Base-by-base conservation (phyloP, 2,888 invertebrate genomes). In the Diachrysia chrysitis region DNA sequence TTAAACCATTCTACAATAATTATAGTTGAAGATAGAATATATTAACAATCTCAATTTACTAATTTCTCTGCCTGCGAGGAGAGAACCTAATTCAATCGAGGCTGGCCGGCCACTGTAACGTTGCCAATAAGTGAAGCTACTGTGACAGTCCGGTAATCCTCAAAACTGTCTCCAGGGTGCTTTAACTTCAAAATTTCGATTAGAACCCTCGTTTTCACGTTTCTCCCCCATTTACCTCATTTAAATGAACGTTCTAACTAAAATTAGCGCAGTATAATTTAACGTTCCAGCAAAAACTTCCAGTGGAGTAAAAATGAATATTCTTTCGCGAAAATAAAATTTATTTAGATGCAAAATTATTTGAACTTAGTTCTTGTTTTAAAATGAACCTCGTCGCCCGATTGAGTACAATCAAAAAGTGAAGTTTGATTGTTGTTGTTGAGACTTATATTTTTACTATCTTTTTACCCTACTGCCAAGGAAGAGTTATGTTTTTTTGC, bases 161-260 rank as follows among this genome's bases (percentile, higher is more conserved):
- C 64, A 35, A 51, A 64, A 77, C 51, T 17, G 64, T 77, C 78
- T 73, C 78, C 19, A 60, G 57, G 32, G 74, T 59, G 63, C 72
- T 76, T 72, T 62, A 76, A 76, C 77, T 76, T 67, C 66, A 77
- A 76, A 71, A 64, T 72, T 76, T 67, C 73, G 66, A 67, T 76
- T 76, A 66, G 61, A 14, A 64, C 37, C 54, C 66, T 64, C 77
- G 35, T 75, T 75, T 66, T 61, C 73, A 10, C 58, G 46, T 76
- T 72, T 67, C 55, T 37, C 72, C 19, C 23, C 58, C 73, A 67
- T 77, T 76, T 76, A 67, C 66, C 59, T 67, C 48, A 37, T 42
- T 55, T 72, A 77, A 74, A 76, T 56, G 64, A 59, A 56, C 42
- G 51, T 21, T 63, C 48, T 62, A 66, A 69, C 69, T 73, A 69